Evolutionary conservation across 2,797 vertebrate species (phyloP).

Genomic region (Propithecus perrieri): DNA sequence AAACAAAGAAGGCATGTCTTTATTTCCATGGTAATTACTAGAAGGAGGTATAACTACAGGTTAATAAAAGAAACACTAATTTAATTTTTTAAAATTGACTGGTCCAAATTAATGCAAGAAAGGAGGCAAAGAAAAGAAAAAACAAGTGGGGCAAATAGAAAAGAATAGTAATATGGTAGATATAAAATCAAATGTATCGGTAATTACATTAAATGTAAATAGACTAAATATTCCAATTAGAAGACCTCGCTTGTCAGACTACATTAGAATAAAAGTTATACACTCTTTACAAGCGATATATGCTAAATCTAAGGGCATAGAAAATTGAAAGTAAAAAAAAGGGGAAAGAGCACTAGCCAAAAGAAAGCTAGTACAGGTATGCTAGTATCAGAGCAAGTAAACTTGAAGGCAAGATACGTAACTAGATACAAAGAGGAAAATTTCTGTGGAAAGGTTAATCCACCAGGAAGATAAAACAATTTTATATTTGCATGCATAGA

Average conservation of each 20-base stretch:
- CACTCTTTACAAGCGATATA: background rate
- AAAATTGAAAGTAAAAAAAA: background rate
- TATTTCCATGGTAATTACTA: background rate
- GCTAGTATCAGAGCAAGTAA: background rate
- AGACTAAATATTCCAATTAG: background rate
- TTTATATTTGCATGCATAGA: background rate
- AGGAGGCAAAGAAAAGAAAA: background rate
- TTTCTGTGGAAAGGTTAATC: background rate
- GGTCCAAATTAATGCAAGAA: background rate
- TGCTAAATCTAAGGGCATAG: background rate
- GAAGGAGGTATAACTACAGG: background rate
- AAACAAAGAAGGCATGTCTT: background rate
- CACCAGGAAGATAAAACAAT: background rate
- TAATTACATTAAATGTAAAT: conserved; percentile 22
- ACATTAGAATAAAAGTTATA: background rate
- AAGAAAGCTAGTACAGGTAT: background rate
- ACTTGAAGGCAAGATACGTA: background rate
- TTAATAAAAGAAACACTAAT: background rate
- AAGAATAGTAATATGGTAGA: background rate
- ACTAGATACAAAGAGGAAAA: background rate
- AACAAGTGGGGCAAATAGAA: background rate
- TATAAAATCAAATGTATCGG: background rate
- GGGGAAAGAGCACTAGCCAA: background rate
- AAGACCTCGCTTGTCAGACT: background rate
- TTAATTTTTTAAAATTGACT: background rate